Evolutionary conservation across 2,797 vertebrate genomes (phyloP).

Genomic region (Sparidentex hasta): DNA sequence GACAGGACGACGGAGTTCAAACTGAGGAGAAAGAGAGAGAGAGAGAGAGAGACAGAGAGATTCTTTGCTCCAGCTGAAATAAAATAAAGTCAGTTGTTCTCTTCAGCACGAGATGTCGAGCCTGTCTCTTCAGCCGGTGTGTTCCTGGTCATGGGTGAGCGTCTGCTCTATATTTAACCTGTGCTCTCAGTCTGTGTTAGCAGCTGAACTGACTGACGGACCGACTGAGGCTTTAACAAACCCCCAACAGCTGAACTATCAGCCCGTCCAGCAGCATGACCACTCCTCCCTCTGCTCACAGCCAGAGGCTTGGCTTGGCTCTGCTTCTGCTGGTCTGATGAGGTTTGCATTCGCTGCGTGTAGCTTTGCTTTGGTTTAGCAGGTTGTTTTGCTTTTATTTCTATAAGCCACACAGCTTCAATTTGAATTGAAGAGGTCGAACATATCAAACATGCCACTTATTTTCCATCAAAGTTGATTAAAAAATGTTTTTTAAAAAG

Average conservation of each 20-base stretch:
- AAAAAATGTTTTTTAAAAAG: no score
- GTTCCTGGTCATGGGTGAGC: conserved; percentile 83
- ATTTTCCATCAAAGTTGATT: not conserved
- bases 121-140: conserved; percentile 39
- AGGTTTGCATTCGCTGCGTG: not conserved
- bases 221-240: conserved; percentile 84
- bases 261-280: conserved; percentile 46
- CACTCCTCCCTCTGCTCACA: conserved; percentile 44
- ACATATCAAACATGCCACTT: not conserved
- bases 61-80: conserved; percentile 78
- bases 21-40: conserved; percentile 28
- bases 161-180: conserved; percentile 93
- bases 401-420: conserved; percentile 4
- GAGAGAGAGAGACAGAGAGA: conserved; percentile 39
- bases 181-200: conserved; percentile 92
- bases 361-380: conserved; percentile 4
- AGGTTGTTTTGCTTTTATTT: not conserved
- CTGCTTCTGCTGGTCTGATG: not conserved
- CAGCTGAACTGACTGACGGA: conserved; percentile 92
- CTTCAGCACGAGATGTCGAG: conserved; percentile 38
- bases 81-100: conserved; percentile 81
- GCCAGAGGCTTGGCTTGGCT: conserved; percentile 4
- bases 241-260: conserved; percentile 77
- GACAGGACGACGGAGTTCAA: conserved; percentile 47
- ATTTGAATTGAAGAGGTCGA: not conserved